Base-by-base conservation (phyloP, 1,140 invertebrate species). In the Doryteuthis pealeii region DNA sequence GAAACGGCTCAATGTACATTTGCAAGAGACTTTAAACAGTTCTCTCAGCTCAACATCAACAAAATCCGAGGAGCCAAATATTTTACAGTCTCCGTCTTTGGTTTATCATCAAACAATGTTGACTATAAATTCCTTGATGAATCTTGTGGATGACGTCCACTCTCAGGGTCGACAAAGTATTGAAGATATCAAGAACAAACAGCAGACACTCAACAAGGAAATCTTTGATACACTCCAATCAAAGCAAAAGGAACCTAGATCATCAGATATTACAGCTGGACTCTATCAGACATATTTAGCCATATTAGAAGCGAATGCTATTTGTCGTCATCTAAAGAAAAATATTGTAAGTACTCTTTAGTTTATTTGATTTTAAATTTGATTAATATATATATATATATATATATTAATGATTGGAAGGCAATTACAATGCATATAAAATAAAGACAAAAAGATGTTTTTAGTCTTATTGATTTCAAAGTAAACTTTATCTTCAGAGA, bases 301-400 rank as follows among this genome's bases (percentile, higher is more conserved):
- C 18, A 62, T 62, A 12, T 62, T 22, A n/a, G 54, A 62, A 28
- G 54, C 54, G 10, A 62, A 62, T 62, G 54, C 54, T n/a, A 62
- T 62, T 62, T 62, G 54, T 62, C 26, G 54, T 6, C 54, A 62
- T 62, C 26, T 62, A 15, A 62, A 62, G 54, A 62, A 62, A 62
- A 62, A 62, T 28, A 62, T 62, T 8, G 54, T 62, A 62, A 62
- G 26, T 62, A 62, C 22, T 49, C 12, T 15, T 49, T 49, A 15
- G 22, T 15, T 49, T 49, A 1, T 15, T 49, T 49, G 12, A 15
- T 49, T 49, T 49, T 49, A 15, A 49, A 49, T 49, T 49, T 22
- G 22, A 15, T 15, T 49, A 12, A 49, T 49, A 15, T 49, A 15
- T 49, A 12, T 49, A 15, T 1, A 15, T 12, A 15, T 49, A n/a